Conservation (phyloP, 2,888 invertebrate species). For the Alsophila aescularia region DNA sequence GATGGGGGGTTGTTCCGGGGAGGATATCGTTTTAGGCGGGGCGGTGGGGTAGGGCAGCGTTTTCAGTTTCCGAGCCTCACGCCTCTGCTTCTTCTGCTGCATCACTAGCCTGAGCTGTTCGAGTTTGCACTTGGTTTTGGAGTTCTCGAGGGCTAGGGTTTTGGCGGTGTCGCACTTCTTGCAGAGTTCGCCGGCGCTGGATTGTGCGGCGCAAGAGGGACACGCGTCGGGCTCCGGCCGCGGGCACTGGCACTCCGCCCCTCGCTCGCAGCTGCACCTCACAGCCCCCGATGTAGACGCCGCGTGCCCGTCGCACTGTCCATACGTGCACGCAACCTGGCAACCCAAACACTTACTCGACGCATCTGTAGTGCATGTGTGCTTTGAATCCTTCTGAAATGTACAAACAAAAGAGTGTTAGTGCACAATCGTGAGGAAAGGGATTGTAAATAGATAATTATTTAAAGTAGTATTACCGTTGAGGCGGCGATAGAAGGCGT, state of each 20-base stretch:
- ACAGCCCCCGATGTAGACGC: conserved; percentile 36
- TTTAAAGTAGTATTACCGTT: conserved; percentile 61
- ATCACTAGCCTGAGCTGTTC: conserved; percentile 94
- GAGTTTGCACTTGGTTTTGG: conserved; percentile 93
- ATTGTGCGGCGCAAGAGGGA: conserved; percentile 51
- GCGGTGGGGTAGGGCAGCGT: conserved; percentile 85
- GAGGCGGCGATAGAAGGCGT: conserved; percentile 85
- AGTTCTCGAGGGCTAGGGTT: conserved; percentile 87
- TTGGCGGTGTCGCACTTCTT: conserved; percentile 74
- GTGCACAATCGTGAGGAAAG: background rate
- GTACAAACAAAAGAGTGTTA: background rate
- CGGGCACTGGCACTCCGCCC: conserved; percentile 51
- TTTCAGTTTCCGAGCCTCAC: conserved; percentile 90
- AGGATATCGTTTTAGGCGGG: conserved; percentile 90
- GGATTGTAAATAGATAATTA: background rate
- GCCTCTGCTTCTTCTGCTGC: conserved; percentile 94
- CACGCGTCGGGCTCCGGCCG: conserved; percentile 53
- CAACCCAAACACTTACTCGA: conserved; percentile 59
- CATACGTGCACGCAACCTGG: conserved; percentile 62
- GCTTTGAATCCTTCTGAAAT: conserved; percentile 72
- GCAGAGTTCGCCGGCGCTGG: conserved; percentile 62
- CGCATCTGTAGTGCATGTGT: conserved; percentile 58
- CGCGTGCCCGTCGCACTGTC: conserved; percentile 69
- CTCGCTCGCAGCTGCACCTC: conserved; percentile 10
- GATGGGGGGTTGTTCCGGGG: conserved; percentile 92